Conservation (phyloP, 2,113 vertebrate genomes). For the Anhinga rufa region DNA sequence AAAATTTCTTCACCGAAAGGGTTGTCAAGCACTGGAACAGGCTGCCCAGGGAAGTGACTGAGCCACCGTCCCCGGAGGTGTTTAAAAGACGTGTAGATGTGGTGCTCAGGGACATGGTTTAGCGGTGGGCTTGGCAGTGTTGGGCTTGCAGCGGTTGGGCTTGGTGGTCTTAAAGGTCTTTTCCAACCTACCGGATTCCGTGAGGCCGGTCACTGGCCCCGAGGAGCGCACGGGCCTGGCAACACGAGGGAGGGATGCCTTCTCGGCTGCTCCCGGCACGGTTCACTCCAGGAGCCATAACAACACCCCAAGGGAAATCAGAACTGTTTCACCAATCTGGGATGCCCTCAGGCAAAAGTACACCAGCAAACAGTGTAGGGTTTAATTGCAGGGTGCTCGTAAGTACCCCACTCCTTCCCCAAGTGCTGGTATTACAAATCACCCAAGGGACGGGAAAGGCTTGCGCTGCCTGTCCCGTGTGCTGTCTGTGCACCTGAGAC, state of each 20-base stretch:
- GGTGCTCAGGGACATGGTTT: neutral
- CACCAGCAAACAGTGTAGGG: neutral
- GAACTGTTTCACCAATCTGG: neutral
- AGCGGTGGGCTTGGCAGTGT: neutral
- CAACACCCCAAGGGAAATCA: neutral
- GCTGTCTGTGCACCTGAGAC: neutral
- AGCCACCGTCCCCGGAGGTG: neutral
- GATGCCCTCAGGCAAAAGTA: neutral
- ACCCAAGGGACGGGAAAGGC: neutral
- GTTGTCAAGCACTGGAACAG: neutral
- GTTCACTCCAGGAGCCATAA: neutral
- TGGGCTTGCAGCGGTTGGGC: neutral
- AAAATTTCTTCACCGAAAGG: rapidly evolving
- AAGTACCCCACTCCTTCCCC: neutral
- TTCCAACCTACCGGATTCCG: neutral
- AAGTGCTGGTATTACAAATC: neutral
- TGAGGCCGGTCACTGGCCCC: neutral
- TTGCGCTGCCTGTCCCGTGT: neutral
- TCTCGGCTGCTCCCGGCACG: rapidly evolving
- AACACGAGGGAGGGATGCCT: rapidly evolving
- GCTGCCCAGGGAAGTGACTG: neutral
- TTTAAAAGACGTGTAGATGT: neutral
- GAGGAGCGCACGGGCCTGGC: rapidly evolving
- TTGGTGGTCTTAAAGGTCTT: neutral
- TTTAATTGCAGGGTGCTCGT: neutral